Conservation (phyloP, 2,797 vertebrate species). For the Danio aesculapii region DNA sequence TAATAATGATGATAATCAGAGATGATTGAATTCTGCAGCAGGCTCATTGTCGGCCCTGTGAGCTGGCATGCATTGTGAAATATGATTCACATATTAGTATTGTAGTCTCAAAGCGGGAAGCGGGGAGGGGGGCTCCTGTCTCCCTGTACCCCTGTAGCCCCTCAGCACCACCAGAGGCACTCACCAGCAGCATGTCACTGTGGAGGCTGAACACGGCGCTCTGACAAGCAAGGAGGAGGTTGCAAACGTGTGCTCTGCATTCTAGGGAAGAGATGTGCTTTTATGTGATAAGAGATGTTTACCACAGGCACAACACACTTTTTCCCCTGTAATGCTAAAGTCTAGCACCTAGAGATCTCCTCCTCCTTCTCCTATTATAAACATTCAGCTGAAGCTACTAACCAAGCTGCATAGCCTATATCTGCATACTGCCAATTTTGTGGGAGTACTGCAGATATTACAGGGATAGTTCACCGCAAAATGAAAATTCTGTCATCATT, state of each 20-base stretch:
- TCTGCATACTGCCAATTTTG: neutral
- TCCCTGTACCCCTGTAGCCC: conserved; percentile 39
- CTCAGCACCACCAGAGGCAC: conserved; percentile 40
- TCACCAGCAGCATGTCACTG: conserved; percentile 23
- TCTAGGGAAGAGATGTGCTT: conserved; percentile 51
- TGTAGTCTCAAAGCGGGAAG: conserved; percentile 66
- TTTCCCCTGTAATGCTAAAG: conserved; percentile 33
- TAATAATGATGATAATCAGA: conserved; percentile 81
- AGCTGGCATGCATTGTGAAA: conserved; percentile 62
- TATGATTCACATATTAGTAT: conserved; percentile 78
- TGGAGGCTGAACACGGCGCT: conserved; percentile 35
- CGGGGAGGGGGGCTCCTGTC: conserved; percentile 62
- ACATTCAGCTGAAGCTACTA: conserved; percentile 25
- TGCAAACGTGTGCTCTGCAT: conserved; percentile 42
- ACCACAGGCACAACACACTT: conserved; percentile 37
- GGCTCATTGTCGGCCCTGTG: conserved; percentile 75
- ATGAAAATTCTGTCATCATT: too few species aligned
- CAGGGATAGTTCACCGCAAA: too few species aligned
- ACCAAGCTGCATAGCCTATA: neutral
- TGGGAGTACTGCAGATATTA: neutral
- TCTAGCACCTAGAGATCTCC: conserved; percentile 25
- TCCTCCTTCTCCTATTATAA: conserved; percentile 23
- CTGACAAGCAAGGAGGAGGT: conserved; percentile 48
- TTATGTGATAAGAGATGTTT: conserved; percentile 57
- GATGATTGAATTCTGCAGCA: conserved; percentile 80